A percentile compares a stretch with the other conserved stretches of the same genome.
phyloP scores from a whole-genome alignment of 2,113 vertebrate genomes.

The Emydocephalus ijimae region DNA sequence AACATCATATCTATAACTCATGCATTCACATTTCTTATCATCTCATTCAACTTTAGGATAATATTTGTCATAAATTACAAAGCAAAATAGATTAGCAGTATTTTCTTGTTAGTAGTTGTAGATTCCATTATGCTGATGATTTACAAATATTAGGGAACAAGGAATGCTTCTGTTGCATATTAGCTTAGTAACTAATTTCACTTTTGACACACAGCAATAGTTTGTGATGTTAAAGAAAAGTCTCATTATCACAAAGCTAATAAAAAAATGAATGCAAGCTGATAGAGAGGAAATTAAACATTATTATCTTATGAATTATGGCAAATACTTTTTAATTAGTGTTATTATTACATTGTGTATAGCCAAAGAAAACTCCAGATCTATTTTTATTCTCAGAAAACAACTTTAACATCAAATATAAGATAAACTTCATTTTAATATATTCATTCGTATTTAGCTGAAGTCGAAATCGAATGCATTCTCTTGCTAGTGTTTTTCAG shows the following conservation, averaged over 20 bases:
- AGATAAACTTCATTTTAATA: neutral
- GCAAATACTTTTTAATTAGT: neutral
- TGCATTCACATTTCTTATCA: neutral
- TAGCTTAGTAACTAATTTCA: neutral
- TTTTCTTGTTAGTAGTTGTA: neutral
- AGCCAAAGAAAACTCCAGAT: neutral
- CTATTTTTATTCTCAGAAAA: neutral
- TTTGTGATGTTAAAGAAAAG: neutral
- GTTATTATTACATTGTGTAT: neutral
- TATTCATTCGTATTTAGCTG: neutral
- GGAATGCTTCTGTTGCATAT: neutral
- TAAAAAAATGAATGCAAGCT: neutral
- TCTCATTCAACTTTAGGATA: neutral
- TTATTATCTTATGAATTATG: neutral
- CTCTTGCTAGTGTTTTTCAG: neutral
- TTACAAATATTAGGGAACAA: neutral
- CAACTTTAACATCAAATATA: neutral
- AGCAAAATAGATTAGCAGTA: neutral
- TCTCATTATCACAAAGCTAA: neutral
- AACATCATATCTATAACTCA: neutral
- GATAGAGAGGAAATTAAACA: neutral
- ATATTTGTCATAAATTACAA: neutral
- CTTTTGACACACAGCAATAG: neutral
- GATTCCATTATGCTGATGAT: constrained; percentile 12
- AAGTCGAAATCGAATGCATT: neutral